phyloP scores from a whole-genome alignment of 1,140 invertebrate genomes.

The Lepidurus couesii region DNA sequence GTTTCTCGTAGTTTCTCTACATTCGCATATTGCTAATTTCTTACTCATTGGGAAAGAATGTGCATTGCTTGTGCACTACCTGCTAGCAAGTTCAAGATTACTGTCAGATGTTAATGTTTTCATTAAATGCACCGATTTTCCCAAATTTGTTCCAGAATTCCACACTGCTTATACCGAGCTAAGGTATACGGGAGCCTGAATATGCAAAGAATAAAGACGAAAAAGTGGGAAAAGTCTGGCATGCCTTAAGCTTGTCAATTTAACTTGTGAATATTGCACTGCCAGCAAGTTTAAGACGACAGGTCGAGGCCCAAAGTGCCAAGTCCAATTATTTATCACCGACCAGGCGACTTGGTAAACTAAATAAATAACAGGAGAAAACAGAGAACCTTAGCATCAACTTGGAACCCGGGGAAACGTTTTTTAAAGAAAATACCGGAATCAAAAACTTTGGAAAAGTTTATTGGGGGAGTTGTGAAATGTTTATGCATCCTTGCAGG shows the following conservation, averaged over 20 bases:
- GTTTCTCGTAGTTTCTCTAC: too few relatives aligned
- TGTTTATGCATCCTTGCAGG: background rate
- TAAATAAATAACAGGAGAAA: background rate
- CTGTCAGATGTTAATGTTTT: too few relatives aligned
- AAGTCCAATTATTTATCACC: background rate
- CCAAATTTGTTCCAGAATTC: too few relatives aligned
- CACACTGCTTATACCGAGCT: too few relatives aligned
- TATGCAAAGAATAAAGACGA: background rate
- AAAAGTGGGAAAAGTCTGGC: background rate
- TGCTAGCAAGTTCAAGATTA: too few relatives aligned
- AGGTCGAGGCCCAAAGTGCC: background rate
- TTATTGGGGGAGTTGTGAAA: background rate
- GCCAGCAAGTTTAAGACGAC: background rate
- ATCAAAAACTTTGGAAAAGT: background rate
- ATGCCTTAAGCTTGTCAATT: background rate
- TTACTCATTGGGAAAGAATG: too few relatives aligned
- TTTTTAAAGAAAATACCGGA: background rate
- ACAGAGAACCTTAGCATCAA: background rate
- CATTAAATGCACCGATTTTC: too few relatives aligned
- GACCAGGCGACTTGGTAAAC: background rate
- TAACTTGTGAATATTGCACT: constrained; percentile 5
- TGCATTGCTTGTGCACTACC: too few relatives aligned
- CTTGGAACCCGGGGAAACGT: too few relatives aligned
- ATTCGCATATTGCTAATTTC: too few relatives aligned
- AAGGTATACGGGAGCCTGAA: too few relatives aligned